Conservation (phyloP, 2,888 invertebrate genomes). For the Cenopis cana region DNA sequence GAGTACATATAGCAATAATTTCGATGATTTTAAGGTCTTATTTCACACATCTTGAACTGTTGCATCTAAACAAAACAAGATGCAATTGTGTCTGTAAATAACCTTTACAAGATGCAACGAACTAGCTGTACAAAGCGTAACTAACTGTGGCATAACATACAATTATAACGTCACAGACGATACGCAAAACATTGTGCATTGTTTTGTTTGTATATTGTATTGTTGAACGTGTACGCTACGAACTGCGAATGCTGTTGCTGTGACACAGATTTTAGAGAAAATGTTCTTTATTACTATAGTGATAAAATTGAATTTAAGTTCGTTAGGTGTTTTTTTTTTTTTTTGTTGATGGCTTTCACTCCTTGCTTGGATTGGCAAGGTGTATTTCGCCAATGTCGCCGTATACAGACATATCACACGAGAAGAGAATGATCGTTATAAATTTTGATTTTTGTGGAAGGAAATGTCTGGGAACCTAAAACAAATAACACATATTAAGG, state of each 20-base stretch:
- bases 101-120: background rate
- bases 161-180: background rate
- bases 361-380: too few relatives aligned
- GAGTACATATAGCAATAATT: background rate
- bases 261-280: background rate
- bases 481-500: too few relatives aligned
- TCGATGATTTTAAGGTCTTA: background rate
- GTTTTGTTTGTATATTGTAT: too few relatives aligned
- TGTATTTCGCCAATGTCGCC: too few relatives aligned
- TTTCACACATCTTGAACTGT: background rate
- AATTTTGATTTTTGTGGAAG: too few relatives aligned
- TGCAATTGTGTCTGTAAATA: background rate
- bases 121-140: background rate
- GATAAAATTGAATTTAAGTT: background rate
- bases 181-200: too few relatives aligned
- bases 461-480: too few relatives aligned
- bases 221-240: background rate
- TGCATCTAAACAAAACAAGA: background rate
- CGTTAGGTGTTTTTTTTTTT: background rate
- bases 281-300: fast-evolving
- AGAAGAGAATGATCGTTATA: too few relatives aligned
- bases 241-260: background rate
- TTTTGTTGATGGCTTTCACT: too few relatives aligned
- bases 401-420: too few relatives aligned
- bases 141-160: conserved; percentile 1